Conservation (phyloP, 2,888 invertebrate genomes). For the Brachyptera putata region DNA sequence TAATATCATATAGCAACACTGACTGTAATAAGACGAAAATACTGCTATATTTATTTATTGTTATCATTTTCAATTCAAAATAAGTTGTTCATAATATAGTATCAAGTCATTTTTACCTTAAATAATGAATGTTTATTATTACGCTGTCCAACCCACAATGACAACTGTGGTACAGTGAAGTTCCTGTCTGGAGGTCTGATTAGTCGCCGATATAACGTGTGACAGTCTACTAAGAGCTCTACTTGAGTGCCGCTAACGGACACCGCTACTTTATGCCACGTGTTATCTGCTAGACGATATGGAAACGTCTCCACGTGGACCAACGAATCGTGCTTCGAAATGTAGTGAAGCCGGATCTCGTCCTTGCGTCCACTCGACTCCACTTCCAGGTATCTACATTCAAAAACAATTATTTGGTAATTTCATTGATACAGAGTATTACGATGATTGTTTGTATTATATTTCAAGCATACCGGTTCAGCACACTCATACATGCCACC, state of each 20-base stretch:
- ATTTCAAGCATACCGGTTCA: too few relatives aligned
- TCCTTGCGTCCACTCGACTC: constrained; percentile 85
- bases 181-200: constrained; percentile 66
- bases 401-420: constrained; percentile 41
- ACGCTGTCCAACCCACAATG: constrained; percentile 85
- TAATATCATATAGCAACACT: too few relatives aligned
- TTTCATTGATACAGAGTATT: too few relatives aligned
- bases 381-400: constrained; percentile 88
- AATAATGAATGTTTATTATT: constrained; percentile 80
- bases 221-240: constrained; percentile 82
- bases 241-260: constrained; percentile 79
- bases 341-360: constrained; percentile 81
- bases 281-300: constrained; percentile 79
- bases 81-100: too few relatives aligned
- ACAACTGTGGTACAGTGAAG: constrained; percentile 66
- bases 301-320: constrained; percentile 82
- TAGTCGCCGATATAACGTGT: constrained; percentile 76
- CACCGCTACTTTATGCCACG: constrained; percentile 83
- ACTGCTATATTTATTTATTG: too few relatives aligned
- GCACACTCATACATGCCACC: too few relatives aligned
- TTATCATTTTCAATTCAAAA: too few relatives aligned
- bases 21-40: too few relatives aligned
- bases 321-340: constrained; percentile 53
- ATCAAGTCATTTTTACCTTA: too few relatives aligned
- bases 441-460: too few relatives aligned